Conservation (phyloP, 1,140 invertebrate genomes). For the Hetaerina americana region DNA sequence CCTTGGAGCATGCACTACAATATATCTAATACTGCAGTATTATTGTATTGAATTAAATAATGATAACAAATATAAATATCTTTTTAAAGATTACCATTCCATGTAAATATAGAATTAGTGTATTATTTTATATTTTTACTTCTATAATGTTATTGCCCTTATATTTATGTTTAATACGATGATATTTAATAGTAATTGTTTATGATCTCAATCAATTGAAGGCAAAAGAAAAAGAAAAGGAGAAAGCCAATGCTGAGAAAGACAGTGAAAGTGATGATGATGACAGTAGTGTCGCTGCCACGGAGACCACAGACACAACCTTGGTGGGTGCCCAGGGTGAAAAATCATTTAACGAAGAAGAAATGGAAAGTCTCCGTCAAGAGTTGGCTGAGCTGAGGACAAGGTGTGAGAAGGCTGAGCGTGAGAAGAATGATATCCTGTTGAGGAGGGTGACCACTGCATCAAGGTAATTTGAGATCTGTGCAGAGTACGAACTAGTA, state of each 20-base stretch:
- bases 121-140: too few relatives aligned
- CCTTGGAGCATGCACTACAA: too few relatives aligned
- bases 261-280: slow-evolving; percentile 32
- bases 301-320: slow-evolving; percentile 41
- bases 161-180: too few relatives aligned
- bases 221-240: neutral
- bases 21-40: too few relatives aligned
- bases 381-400: slow-evolving; percentile 41
- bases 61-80: too few relatives aligned
- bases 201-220: neutral
- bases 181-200: neutral
- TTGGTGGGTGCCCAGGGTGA: slow-evolving; percentile 21
- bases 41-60: too few relatives aligned
- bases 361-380: slow-evolving; percentile 39
- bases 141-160: too few relatives aligned
- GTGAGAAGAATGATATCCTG: slow-evolving; percentile 76
- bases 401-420: slow-evolving; percentile 62
- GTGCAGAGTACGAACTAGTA: neutral
- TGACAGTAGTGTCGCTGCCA: slow-evolving; percentile 31
- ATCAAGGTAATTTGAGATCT: neutral
- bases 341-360: slow-evolving; percentile 9
- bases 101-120: too few relatives aligned
- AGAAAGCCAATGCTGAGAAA: slow-evolving; percentile 4
- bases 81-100: too few relatives aligned
- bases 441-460: slow-evolving; percentile 41